A percentile compares a stretch with the other conserved stretches of the same genome.
Evolutionary conservation across 2,888 invertebrate genomes (phyloP).

Genomic region (Lacanobia wlatinum): DNA sequence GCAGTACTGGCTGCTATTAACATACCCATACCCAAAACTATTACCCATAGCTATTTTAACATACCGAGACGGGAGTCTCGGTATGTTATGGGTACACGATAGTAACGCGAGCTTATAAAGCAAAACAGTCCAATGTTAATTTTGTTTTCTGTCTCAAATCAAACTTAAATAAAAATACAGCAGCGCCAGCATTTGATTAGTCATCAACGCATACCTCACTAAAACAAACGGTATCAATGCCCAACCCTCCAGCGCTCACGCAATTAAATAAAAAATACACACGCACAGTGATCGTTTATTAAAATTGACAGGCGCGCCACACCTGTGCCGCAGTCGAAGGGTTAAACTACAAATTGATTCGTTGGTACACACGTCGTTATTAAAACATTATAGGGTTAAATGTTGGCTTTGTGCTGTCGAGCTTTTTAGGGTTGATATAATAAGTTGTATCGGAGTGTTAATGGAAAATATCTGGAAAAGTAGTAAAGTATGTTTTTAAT

Average conservation of each 20-base stretch:
- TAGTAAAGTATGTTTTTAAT: no score
- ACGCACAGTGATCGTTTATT: conserved; percentile 72
- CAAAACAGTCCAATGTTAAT: no score
- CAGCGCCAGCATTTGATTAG: conserved; percentile 4
- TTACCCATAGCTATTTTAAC: no score
- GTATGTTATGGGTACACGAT: no score
- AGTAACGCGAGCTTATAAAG: no score
- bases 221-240: conserved; percentile 48
- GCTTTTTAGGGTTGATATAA: conserved; percentile 36
- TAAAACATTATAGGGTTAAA: conserved; percentile 66
- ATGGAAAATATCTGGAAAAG: neutral
- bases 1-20: no score
- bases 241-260: conserved; percentile 61
- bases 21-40: no score
- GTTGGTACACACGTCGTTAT: conserved; percentile 71
- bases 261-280: conserved; percentile 68
- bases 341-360: conserved; percentile 79
- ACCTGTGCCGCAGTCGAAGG: conserved; percentile 70
- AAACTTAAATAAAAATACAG: neutral
- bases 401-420: conserved; percentile 44
- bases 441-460: neutral
- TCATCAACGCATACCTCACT: conserved; percentile 35
- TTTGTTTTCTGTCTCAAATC: no score
- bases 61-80: no score
- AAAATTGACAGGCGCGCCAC: conserved; percentile 75